Base-by-base conservation (phyloP, 2,797 vertebrate species). In the Smutsia gigantea region DNA sequence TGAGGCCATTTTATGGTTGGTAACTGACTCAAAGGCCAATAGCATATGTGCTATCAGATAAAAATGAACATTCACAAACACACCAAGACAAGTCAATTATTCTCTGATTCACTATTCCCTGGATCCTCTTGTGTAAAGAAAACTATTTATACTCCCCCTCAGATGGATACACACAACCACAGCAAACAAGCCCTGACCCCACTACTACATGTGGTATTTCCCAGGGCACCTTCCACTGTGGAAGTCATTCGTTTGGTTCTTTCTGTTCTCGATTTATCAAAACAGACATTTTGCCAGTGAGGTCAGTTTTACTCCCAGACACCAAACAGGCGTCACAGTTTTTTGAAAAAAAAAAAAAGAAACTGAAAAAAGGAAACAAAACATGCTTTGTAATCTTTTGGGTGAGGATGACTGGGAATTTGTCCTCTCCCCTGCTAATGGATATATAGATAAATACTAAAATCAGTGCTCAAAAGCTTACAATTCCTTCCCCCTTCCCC, bases 21-120 rank as follows among this genome's bases (percentile, higher is more conserved):
- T 98, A 98, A 98, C 96, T 97, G 97, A 96, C 96, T 98, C 97
- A 93, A 95, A 98, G 98, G 98, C 93, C 98, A 96, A 98, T 95
- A 97, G 98, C 96, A 87, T 96, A 95, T 97, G 98, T 98, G 98
- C 98, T 96, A 98, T 98, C 97, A 98, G 98, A 98, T 98, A 98
- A 98, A 98, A 98, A 98, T 94, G 97, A 96, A 97, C 98, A 97
- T 98, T 98, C 98, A 97, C 96, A 98, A 98, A 98, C 94, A 97
- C 83, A 97, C 97, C 49, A 79, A 93, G 96, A 97, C 96, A 57
- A 97, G 97, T 97, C 98, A 98, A 98, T 98, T 98, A 97, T 97
- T 98, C 92, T 97, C 96, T 92, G 93, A 98, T 97, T 98, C 98
- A 95, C 97, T 97, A 88, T 98, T 98, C 98, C 97, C 95, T 53